Evolutionary conservation across 2,113 vertebrate species (phyloP), one percentile per base, ranked within the genome.

Genomic region (Sapajus apella): DNA sequence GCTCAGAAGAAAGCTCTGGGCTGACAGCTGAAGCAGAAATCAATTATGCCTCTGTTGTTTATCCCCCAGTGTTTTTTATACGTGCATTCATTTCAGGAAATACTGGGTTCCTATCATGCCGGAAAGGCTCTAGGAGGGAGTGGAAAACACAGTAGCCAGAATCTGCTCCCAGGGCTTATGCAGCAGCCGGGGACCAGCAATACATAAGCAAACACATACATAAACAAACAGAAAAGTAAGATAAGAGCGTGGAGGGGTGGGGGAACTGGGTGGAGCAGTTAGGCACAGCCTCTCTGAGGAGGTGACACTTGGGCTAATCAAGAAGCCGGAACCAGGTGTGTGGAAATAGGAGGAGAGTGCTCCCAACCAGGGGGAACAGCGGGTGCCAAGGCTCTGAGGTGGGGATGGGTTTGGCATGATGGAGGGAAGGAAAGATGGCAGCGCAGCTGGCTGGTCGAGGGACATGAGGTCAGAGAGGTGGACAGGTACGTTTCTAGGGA

Each of bases 61-160:
- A 40, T 56, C 81, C 32, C 30, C 64, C 37, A 4, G 12, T 23
- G n/a, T 25, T n/a, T 64, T 16, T 35, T 45, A 43, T 50, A 56
- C 37, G n/a, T 88, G 75, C 20, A 27, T 75, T 30, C 40, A 30
- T 76, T 79, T 52, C 50, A 80, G 37, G 90, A 80, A 96, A 90
- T 45, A 64, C 1, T 52, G 6, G 61, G 27, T 86, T 68, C 83
- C 77, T 27, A 7, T 14, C 73, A 9, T 8, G 17, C 50, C 11
- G n/a, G 58, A 61, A 83, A 90, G n/a, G 43, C 58, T 16, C 81
- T 50, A 27, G 72, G 45, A 40, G 35, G 77, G 13, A 37, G 23
- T 18, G 9, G 56, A 64, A 90, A 45, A 50, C 21, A 56, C 70
- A 45, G 11, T 0, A 61, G 61, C 27, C 68, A 66, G 58, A 47